Conservation (phyloP, 2,113 vertebrate genomes). For the Alouatta palliata region DNA sequence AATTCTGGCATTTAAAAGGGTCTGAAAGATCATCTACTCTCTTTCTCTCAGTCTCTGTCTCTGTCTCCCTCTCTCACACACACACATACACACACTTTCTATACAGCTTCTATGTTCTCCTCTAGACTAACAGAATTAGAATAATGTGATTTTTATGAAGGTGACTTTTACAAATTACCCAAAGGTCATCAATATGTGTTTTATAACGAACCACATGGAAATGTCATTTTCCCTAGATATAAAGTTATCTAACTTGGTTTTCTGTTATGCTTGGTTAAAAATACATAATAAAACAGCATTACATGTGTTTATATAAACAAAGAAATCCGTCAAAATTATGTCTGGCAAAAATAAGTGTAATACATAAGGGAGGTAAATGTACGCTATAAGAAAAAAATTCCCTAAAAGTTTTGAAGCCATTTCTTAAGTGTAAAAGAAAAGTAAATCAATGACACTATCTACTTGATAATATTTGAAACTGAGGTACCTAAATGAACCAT, state of each 20-base stretch:
- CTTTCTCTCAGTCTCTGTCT: too few relatives aligned
- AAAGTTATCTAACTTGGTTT: background rate
- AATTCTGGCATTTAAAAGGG: background rate
- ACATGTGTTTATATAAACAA: background rate
- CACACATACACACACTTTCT: background rate
- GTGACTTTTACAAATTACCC: background rate
- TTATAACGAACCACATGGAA: background rate
- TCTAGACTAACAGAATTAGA: background rate
- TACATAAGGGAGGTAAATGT: background rate
- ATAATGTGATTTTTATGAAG: background rate
- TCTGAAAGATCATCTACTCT: background rate
- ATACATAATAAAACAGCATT: background rate
- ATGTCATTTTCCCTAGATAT: background rate
- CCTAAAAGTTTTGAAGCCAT: background rate
- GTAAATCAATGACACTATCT: background rate
- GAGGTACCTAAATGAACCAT: background rate
- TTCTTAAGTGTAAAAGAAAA: background rate
- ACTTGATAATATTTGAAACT: background rate
- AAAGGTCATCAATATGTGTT: background rate
- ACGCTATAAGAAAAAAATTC: background rate
- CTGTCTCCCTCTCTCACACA: background rate
- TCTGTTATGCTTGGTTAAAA: background rate
- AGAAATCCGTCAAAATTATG: conserved; percentile 46
- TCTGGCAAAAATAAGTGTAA: conserved; percentile 27
- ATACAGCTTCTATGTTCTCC: background rate